Conservation (phyloP, 2,113 vertebrate genomes). For the Lepus timidus region DNA sequence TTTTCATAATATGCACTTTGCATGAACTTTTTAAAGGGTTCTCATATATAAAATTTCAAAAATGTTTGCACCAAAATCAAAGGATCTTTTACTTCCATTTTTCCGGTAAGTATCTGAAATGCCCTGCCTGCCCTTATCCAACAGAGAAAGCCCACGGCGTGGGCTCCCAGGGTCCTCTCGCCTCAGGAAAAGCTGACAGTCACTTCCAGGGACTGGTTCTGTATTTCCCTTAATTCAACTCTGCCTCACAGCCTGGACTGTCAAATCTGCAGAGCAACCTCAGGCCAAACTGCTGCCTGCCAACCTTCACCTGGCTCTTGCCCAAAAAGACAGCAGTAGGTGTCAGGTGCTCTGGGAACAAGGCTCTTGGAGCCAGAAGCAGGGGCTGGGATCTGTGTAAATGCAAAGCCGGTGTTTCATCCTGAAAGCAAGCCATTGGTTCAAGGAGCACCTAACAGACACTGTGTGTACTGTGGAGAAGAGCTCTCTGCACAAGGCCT, state of each 20-base stretch:
- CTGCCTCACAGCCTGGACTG: background rate
- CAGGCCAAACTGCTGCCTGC: background rate
- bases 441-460: background rate
- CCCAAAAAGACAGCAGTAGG: background rate
- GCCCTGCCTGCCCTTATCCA: background rate
- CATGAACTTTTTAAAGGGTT: too few species aligned
- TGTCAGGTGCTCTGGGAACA: background rate
- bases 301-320: background rate
- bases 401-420: background rate
- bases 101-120: too few species aligned
- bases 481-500: background rate
- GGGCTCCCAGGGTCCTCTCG: background rate
- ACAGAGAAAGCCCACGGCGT: background rate
- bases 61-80: too few species aligned
- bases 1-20: too few species aligned
- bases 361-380: slow-evolving; percentile 3
- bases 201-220: background rate
- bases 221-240: background rate
- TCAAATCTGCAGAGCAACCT: background rate
- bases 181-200: slow-evolving; percentile 1
- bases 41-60: too few species aligned
- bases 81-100: too few species aligned
- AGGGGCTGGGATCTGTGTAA: background rate
- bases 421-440: background rate
- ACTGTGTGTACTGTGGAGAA: background rate